phyloP scores from a whole-genome alignment of 2,113 vertebrate genomes.

The Pantherophis guttatus region DNA sequence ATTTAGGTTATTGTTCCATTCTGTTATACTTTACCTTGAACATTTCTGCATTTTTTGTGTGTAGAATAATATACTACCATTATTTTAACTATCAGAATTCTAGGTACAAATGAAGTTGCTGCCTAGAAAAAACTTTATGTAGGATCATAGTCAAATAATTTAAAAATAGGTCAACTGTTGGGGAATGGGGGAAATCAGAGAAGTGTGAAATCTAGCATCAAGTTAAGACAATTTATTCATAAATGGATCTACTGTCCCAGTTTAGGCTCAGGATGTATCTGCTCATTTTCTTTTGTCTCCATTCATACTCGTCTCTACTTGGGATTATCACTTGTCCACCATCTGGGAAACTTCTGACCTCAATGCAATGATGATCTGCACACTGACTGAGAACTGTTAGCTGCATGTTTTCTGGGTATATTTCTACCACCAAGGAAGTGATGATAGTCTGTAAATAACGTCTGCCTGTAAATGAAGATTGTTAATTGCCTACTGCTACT shows the following conservation, averaged over 20 bases:
- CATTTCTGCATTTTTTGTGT: not conserved
- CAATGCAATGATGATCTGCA: not conserved
- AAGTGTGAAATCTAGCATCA: not conserved
- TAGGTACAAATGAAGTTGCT: not conserved
- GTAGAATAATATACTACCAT: not conserved
- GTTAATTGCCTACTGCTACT: not conserved
- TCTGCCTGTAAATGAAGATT: not conserved
- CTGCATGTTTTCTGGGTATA: not conserved
- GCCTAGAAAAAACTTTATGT: not conserved
- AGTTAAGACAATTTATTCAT: not conserved
- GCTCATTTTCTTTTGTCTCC: not conserved
- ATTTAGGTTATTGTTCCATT: constrained; percentile 34
- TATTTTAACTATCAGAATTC: not conserved
- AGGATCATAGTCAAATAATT: not conserved
- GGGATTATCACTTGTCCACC: not conserved
- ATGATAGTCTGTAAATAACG: not conserved
- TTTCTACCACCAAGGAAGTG: not conserved
- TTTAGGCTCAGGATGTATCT: not conserved
- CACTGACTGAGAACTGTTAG: not conserved
- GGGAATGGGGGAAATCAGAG: not conserved
- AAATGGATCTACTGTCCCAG: not conserved
- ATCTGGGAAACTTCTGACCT: not conserved
- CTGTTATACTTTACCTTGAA: not conserved
- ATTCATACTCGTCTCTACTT: not conserved
- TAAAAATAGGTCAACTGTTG: not conserved